Evolutionary conservation across 2,113 vertebrate species (phyloP).

Genomic region (Piprites chloris): DNA sequence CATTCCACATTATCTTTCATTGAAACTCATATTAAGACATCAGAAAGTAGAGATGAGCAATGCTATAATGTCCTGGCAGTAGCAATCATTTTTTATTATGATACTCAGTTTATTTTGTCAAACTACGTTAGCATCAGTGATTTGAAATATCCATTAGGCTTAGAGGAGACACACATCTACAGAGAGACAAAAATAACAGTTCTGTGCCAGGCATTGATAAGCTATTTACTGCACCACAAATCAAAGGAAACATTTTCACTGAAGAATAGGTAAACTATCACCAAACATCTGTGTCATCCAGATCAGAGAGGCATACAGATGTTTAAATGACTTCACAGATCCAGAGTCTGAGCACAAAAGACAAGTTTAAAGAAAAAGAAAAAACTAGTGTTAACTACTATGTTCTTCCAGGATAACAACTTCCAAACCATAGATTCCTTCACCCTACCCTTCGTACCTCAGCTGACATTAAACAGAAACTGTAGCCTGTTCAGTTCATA

Average conservation of each 20-base stretch:
- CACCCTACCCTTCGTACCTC: neutral
- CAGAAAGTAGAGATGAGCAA: neutral
- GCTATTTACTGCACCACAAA: neutral
- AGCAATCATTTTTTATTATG: neutral
- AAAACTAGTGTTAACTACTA: too few species aligned
- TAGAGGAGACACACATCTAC: neutral
- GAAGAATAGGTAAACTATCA: neutral
- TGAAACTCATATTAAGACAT: neutral
- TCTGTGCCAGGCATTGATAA: neutral
- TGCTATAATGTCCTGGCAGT: neutral
- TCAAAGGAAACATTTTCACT: conserved; percentile 3
- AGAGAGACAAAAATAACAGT: neutral
- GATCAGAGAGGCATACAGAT: neutral
- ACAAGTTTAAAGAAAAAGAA: neutral
- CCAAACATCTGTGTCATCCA: neutral
- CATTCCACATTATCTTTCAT: neutral
- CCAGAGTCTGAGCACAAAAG: neutral
- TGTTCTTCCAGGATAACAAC: neutral
- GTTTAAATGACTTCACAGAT: neutral
- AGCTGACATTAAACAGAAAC: neutral
- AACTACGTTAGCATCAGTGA: neutral
- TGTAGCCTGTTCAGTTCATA: neutral
- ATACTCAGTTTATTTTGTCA: neutral
- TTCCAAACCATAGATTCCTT: neutral
- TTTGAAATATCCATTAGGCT: neutral